A percentile compares a stretch with the other conserved stretches of the same genome.
Conservation (phyloP, 2,113 vertebrate genomes). For the Atrichornis clamosus region DNA sequence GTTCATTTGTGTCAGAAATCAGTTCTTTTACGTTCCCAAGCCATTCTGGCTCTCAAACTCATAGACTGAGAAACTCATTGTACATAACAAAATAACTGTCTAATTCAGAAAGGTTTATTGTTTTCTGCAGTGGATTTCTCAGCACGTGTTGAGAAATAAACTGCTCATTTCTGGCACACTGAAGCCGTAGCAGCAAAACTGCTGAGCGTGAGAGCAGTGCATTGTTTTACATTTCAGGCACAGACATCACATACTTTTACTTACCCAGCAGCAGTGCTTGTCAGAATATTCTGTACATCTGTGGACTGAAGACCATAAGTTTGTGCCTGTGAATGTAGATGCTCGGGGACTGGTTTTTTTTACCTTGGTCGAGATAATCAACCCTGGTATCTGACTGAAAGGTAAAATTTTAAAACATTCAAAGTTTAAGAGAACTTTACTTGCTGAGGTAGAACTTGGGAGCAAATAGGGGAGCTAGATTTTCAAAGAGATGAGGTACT, state of each 20-base stretch:
- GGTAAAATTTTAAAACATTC: not conserved
- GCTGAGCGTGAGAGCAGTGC: not conserved
- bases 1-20: not conserved
- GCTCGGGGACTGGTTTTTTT: not conserved
- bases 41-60: not conserved
- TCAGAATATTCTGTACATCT: not conserved
- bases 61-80: not conserved
- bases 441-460: not conserved
- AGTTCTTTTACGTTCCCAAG: not conserved
- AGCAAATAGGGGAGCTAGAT: not conserved
- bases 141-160: not conserved
- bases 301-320: not conserved
- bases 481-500: not conserved
- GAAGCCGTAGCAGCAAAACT: not conserved
- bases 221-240: not conserved
- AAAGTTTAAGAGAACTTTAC: not conserved
- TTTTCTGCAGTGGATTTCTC: not conserved
- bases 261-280: not conserved
- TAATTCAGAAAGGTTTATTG: not conserved
- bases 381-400: not conserved
- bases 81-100: not conserved
- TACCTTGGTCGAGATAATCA: accelerated
- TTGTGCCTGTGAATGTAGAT: not conserved
- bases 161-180: not conserved
- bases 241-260: not conserved